Base-by-base conservation (phyloP, 2,113 vertebrate genomes). In the Phaethornis superciliosus region DNA sequence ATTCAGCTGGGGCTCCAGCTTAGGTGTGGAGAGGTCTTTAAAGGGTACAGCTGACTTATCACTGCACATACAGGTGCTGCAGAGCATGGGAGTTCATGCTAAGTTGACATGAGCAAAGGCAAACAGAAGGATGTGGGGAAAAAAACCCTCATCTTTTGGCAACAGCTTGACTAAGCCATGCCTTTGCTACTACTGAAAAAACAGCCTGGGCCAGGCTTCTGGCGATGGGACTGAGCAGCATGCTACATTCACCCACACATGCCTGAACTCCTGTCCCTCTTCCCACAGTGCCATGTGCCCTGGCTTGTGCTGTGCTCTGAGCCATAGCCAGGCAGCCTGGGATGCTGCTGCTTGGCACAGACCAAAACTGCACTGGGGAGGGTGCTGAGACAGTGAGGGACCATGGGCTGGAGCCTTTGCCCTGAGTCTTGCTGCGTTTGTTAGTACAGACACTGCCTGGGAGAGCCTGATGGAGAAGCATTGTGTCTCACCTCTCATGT, bases 181-280 rank as follows among this genome's bases (percentile, higher is more conserved):
- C 63, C 54, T 91, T 70, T 84, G 60, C 78, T 84, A 46, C 37
- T 75, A 44, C 32, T 71, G 59, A 85, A 88, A 88, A 70, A 89
- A 67, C 22, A 81, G 24, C 28, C 15, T 58, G 67, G 74, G 81
- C 84, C 78, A 91, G 78, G 33, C 49, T 87, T 81, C 84, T 78
- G 94, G 35, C 81, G 84, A 30, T 27, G 37, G 72, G 51, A 55
- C 46, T 23, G 44, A 62, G n/a, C 30, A 68, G 28, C 58, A 21
- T 0, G 13, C 24, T 30, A 9, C 35, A 24, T 68, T 63, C 62
- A 30, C 54, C 64, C 88, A 60, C 65, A 74, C 14, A 15, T 40
- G 51, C 71, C 59, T 72, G 58, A 69, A 37, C 63, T 40, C 46
- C 33, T 83, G 40, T 65, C 3, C 27, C 21, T 6, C 21, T 40